phyloP scores from a whole-genome alignment of 2,797 vertebrate species.

The Eidolon dupreanum region DNA sequence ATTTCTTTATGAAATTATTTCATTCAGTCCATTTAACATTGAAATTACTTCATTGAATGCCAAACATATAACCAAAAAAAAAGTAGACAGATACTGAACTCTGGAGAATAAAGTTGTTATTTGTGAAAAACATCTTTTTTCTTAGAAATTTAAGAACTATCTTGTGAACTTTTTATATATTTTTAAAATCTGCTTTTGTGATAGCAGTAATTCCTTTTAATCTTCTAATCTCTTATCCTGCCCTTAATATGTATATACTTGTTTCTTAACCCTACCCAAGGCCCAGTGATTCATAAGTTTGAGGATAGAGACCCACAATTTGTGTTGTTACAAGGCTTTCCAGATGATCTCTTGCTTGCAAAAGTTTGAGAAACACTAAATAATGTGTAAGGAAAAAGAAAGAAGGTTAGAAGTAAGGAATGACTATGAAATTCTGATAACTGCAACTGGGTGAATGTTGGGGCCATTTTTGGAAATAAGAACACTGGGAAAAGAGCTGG shows the following conservation, averaged over 20 bases:
- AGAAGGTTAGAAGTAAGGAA: background rate
- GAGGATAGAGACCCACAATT: too few relatives aligned
- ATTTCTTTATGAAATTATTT: background rate
- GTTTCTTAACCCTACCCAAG: background rate
- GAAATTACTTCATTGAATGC: background rate
- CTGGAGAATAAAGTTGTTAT: background rate
- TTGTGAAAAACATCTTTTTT: constrained; percentile 14
- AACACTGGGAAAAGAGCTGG: background rate
- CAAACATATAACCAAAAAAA: background rate
- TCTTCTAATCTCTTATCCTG: background rate
- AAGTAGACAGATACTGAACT: background rate
- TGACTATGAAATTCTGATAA: background rate
- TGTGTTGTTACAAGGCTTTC: background rate
- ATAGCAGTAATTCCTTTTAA: background rate
- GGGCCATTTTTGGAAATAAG: background rate
- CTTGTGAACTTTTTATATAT: background rate
- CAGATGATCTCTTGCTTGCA: background rate
- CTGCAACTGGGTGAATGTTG: background rate
- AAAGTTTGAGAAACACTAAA: background rate
- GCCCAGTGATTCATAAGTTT: background rate
- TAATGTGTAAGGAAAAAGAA: background rate
- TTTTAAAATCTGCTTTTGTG: background rate
- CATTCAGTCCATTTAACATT: background rate
- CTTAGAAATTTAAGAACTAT: background rate
- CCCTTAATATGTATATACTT: background rate